Evolutionary conservation across 2,113 vertebrate species (phyloP).

Genomic region (Mionectes macconnelli): DNA sequence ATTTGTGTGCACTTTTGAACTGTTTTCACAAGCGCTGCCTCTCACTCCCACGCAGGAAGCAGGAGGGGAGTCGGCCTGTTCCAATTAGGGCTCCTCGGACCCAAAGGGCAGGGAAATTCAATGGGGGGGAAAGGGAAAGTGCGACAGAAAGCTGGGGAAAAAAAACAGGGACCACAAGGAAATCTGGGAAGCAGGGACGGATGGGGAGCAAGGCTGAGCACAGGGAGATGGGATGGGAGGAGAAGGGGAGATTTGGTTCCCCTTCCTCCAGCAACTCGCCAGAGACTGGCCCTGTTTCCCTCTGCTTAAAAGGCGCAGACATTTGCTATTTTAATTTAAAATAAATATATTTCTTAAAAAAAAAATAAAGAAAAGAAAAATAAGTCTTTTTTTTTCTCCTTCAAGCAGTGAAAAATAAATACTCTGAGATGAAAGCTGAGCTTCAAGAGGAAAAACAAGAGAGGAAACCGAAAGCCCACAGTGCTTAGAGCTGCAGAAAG

Average conservation of each 20-base stretch:
- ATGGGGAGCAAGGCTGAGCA: background rate
- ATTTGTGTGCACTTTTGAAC: constrained; percentile 84
- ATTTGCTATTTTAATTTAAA: constrained; percentile 59
- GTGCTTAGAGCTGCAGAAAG: constrained; percentile 72
- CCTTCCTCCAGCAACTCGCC: background rate
- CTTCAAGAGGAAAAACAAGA: constrained; percentile 70
- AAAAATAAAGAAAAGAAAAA: background rate
- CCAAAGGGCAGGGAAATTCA: background rate
- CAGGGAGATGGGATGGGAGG: background rate
- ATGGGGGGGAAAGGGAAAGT: background rate
- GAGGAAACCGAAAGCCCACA: constrained; percentile 74
- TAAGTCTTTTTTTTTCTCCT: background rate
- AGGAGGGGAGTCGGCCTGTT: constrained; percentile 71
- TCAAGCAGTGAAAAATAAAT: constrained; percentile 70
- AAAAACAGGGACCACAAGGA: background rate
- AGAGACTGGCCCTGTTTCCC: background rate
- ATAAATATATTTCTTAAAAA: constrained; percentile 60
- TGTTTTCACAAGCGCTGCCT: constrained; percentile 79
- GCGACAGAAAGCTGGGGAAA: background rate
- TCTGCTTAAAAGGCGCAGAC: constrained; percentile 9
- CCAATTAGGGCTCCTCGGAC: constrained; percentile 41
- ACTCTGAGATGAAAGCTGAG: constrained; percentile 73
- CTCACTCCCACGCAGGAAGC: constrained; percentile 81
- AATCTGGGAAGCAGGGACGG: background rate
- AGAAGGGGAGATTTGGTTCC: background rate